Conservation (phyloP, 1,140 invertebrate genomes). For the Sipha flava region DNA sequence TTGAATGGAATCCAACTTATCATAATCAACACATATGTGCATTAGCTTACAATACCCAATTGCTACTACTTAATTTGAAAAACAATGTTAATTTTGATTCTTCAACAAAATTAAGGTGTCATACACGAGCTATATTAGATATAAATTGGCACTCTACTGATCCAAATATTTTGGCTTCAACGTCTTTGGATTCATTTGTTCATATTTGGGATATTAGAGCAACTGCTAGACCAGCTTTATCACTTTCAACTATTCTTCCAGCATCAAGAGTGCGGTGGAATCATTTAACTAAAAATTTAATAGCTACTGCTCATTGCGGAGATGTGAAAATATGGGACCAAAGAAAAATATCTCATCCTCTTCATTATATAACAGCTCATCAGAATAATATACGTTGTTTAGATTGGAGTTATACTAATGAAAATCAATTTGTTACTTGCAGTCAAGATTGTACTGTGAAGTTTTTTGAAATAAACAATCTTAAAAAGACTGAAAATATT, state of each 20-base stretch:
- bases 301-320: constrained; percentile 90
- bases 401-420: constrained; percentile 81
- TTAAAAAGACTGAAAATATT: constrained; percentile 67
- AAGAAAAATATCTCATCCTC: constrained; percentile 72
- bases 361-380: constrained; percentile 90
- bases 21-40: constrained; percentile 73
- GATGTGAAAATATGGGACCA: constrained; percentile 94
- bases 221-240: constrained; percentile 65
- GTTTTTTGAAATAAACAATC: constrained; percentile 84
- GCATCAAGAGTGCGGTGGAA: constrained; percentile 93
- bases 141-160: constrained; percentile 87
- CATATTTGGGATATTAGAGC: constrained; percentile 89
- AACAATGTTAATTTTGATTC: constrained; percentile 55
- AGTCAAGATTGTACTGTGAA: constrained; percentile 92
- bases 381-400: constrained; percentile 84
- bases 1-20: constrained; percentile 82
- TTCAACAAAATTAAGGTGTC: constrained; percentile 66
- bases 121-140: constrained; percentile 82
- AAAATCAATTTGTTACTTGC: constrained; percentile 80
- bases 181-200: constrained; percentile 87
- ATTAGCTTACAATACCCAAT: constrained; percentile 67
- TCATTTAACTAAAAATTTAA: constrained; percentile 65
- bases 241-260: constrained; percentile 69
- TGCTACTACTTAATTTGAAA: constrained; percentile 72
- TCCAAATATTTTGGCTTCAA: constrained; percentile 80